Percentiles rank a stretch among this genome's conserved stretches.
These are phyloP conservation scores for Netelia inedita DNA, from an alignment of 2,888 invertebrate species.

Conservation along the genomic window DNA sequence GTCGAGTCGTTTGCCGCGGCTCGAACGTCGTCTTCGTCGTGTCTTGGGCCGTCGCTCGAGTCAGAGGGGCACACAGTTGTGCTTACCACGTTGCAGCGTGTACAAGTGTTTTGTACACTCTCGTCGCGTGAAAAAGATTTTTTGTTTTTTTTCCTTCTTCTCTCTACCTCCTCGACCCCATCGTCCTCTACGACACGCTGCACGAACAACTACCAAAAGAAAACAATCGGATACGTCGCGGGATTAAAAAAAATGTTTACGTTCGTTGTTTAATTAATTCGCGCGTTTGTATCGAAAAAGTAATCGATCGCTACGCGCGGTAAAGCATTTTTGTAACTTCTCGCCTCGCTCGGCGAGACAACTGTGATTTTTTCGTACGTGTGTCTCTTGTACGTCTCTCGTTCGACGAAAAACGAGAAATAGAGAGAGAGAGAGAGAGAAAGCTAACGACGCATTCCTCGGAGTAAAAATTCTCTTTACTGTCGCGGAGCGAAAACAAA, in stretches of 20 bases:
- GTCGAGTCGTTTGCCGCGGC: neutral
- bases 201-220: neutral
- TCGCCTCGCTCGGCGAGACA: too few relatives aligned
- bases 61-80: conserved; percentile 47
- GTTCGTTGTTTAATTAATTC: neutral
- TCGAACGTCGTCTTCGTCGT: conserved; percentile 43
- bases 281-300: neutral
- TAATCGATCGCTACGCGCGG: neutral
- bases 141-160: neutral
- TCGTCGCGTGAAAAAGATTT: conserved; percentile 32
- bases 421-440: too few relatives aligned
- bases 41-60: conserved; percentile 45
- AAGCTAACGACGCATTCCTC: neutral
- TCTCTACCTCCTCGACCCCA: neutral
- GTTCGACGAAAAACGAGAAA: too few relatives aligned
- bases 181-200: neutral
- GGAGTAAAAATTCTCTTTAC: neutral
- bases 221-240: neutral
- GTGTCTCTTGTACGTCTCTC: too few relatives aligned
- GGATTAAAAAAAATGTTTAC: neutral
- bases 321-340: too few relatives aligned
- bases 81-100: conserved; percentile 65
- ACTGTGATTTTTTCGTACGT: too few relatives aligned
- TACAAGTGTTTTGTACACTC: conserved; percentile 29
- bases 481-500: neutral